These are phyloP conservation scores for Meloidogyne chitwoodi DNA, from an alignment of 1,140 invertebrate species.

Conservation along the genomic window DNA sequence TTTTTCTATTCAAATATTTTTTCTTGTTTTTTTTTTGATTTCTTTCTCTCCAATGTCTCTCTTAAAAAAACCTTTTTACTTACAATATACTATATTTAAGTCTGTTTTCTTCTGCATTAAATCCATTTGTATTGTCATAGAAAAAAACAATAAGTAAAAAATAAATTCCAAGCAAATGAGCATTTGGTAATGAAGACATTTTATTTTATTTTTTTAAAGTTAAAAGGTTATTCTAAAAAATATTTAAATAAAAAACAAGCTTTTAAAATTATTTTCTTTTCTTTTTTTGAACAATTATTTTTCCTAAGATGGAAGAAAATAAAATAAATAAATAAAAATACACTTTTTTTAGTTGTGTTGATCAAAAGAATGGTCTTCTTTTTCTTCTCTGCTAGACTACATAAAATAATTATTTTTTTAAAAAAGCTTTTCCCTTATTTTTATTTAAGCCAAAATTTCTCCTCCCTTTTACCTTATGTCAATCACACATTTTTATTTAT, in stretches of 20 bases:
- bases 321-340: no score
- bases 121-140: constrained; percentile 30
- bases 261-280: not conserved
- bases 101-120: not conserved
- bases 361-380: not conserved
- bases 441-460: no score
- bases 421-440: not conserved
- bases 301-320: not conserved
- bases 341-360: not conserved
- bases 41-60: no score
- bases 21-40: no score
- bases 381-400: not conserved
- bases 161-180: constrained; percentile 11
- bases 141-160: constrained; percentile 28
- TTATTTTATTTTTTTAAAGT: not conserved
- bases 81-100: constrained; percentile 18
- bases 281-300: not conserved
- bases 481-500: not conserved
- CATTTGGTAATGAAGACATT: not conserved
- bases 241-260: no score
- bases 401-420: not conserved
- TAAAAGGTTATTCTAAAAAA: not conserved
- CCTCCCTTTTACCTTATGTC: not conserved
- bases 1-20: no score
- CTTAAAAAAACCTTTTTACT: no score